Evolutionary conservation across 2,888 invertebrate species (phyloP), one percentile per base, ranked within the genome.

Genomic region (Diadegma fenestrale): DNA sequence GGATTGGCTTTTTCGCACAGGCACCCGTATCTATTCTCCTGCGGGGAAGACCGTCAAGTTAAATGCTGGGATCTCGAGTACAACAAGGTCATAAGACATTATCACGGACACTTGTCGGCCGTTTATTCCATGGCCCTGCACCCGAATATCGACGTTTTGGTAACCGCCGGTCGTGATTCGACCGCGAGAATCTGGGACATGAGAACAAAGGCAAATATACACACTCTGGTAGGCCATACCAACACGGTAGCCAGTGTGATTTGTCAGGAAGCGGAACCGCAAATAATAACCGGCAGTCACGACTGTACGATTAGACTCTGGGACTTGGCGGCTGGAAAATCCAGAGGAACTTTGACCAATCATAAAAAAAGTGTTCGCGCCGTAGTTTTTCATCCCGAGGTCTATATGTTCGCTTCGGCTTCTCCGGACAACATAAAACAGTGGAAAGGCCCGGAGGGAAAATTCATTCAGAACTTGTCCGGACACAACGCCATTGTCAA

Each of bases 31-130:
- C 94, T 99, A 68, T 99, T 99, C 95, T 99, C 99, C 88, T 99
- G 99, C 93, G 99, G 99, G 14, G 99, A 99, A 95, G 99, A 99
- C 94, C 96, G 99, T 90, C 99, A 99, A 95, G 99, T 99, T 0
- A 99, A 99, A 95, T 99, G 99, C 93, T 99, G 99, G 99, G 99
- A 99, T 95, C 95, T 99, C 43, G 99, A 99, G 94, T 99, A 99
- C 92, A 99, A 99, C 93, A 99, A 99, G 95, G 97, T 97, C 2
- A 98, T 99, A 89, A 96, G 99, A 0, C 99, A 99, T 94, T 99
- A 99, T 94, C 99, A 99, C 94, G 99, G 99, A 0, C 99, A 99
- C 94, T 95, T 99, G 85, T 99, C 99, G 51, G 99, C 99, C 0
- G 98, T 99, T 73, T 99, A 99, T 94, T 97, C 98, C 0, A 94